These are phyloP conservation scores for Netelia virgata DNA, from an alignment of 2,888 invertebrate genomes.

Conservation along the genomic window DNA sequence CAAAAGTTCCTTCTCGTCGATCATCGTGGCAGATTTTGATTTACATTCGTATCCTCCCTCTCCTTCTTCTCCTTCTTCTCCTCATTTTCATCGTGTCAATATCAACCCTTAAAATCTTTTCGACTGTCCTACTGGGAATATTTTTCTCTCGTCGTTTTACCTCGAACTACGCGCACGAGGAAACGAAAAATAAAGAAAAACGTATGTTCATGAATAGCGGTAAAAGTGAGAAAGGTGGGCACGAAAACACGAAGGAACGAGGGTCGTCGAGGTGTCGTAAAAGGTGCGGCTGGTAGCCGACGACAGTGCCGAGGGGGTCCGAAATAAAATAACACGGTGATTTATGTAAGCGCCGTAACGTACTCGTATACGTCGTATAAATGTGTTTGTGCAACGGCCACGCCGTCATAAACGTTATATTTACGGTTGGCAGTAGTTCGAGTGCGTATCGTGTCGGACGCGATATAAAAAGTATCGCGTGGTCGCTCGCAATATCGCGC, in stretches of 20 bases:
- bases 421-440: slow-evolving; percentile 49
- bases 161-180: too few species aligned
- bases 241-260: not conserved
- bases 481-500: slow-evolving; percentile 40
- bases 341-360: not conserved
- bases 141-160: too few species aligned
- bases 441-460: slow-evolving; percentile 54
- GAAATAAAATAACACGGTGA: not conserved
- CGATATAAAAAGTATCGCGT: slow-evolving; percentile 49
- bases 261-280: slow-evolving; percentile 3
- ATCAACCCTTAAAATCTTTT: not conserved
- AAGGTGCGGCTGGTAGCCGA: not conserved
- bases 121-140: not conserved
- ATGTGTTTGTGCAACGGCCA: slow-evolving; percentile 12
- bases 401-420: slow-evolving; percentile 23
- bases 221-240: not conserved
- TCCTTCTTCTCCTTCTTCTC: not conserved
- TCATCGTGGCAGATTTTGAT: not conserved
- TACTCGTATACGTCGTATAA: not conserved
- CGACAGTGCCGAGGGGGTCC: not conserved
- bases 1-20: not conserved
- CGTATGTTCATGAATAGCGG: too few species aligned
- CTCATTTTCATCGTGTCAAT: not conserved
- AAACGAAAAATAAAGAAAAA: too few species aligned
- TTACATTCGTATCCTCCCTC: too few species aligned